These are phyloP conservation scores for Cottoperca gobio DNA, from an alignment of 2,797 vertebrate genomes.

Conservation along the genomic window DNA sequence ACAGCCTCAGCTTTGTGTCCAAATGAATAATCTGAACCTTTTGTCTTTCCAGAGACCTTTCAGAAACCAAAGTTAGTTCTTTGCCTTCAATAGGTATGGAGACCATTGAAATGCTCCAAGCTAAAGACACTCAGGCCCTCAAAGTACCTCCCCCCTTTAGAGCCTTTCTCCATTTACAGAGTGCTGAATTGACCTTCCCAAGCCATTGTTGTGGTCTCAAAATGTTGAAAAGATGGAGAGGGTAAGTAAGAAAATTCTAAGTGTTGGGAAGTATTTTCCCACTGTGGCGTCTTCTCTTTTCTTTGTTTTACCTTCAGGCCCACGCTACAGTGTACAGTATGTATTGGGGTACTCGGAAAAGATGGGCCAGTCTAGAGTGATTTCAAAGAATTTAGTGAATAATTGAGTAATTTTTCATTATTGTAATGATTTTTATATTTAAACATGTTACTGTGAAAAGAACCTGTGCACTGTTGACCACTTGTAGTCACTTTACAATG, in stretches of 20 bases:
- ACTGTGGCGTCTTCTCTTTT: background rate
- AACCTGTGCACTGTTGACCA: background rate
- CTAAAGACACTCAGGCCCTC: conserved; percentile 88
- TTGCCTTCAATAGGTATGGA: conserved; percentile 89
- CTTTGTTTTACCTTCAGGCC: background rate
- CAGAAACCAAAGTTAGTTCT: conserved; percentile 85
- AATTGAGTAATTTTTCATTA: background rate
- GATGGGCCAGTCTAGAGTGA: background rate
- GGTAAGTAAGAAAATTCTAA: conserved; percentile 79
- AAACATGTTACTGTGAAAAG: background rate
- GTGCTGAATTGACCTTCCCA: conserved; percentile 89
- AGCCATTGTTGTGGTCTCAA: conserved; percentile 93
- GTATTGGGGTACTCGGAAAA: background rate
- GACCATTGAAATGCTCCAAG: conserved; percentile 86
- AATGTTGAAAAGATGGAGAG: conserved; percentile 87
- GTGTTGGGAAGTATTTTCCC: conserved; percentile 28
- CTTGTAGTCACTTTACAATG: background rate
- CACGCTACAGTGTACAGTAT: background rate
- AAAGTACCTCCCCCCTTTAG: conserved; percentile 88
- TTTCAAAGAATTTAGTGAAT: background rate
- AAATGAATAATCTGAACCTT: conserved; percentile 21
- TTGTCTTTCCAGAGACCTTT: conserved; percentile 85
- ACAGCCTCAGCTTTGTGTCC: conserved; percentile 9
- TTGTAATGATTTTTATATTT: background rate
- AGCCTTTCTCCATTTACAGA: conserved; percentile 86